Percentiles rank a stretch among this genome's conserved stretches.
Evolutionary conservation across 2,797 vertebrate species (phyloP).

Genomic region (Mastacembelus armatus): DNA sequence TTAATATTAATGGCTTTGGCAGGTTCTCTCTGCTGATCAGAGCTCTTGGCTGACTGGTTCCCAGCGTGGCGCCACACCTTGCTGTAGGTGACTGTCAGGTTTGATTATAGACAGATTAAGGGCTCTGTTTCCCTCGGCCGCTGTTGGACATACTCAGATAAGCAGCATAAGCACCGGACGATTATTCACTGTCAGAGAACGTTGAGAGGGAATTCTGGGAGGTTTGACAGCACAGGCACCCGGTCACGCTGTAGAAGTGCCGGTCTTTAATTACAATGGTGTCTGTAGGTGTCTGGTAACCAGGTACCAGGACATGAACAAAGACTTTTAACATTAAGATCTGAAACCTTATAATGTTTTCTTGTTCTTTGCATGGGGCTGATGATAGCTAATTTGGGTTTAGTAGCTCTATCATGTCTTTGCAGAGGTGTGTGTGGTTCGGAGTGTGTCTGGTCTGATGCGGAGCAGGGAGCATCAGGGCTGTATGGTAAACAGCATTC

Average conservation of each 20-base stretch:
- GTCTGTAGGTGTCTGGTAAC: neutral
- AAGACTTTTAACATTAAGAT: too few relatives aligned
- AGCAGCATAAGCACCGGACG: constrained; percentile 48
- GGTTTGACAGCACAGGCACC: constrained; percentile 15
- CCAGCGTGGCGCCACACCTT: constrained; percentile 81
- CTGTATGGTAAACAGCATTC: constrained; percentile 19
- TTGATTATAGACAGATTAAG: constrained; percentile 80
- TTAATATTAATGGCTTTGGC: constrained; percentile 81
- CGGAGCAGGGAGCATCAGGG: constrained; percentile 1
- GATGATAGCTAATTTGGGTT: too few relatives aligned
- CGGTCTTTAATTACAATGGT: neutral
- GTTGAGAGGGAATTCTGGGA: constrained; percentile 43
- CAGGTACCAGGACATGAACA: neutral
- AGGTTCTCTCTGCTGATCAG: constrained; percentile 70
- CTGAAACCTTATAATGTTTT: too few relatives aligned
- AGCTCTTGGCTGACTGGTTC: constrained; percentile 68
- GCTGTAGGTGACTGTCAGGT: constrained; percentile 84
- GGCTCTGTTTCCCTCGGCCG: constrained; percentile 66
- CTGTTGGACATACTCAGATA: constrained; percentile 56
- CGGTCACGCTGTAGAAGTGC: constrained; percentile 27
- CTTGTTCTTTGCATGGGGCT: too few relatives aligned
- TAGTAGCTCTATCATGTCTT: too few relatives aligned
- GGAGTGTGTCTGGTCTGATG: constrained; percentile 2
- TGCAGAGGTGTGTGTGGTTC: too few relatives aligned
- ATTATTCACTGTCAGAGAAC: constrained; percentile 66